phyloP scores from a whole-genome alignment of 37 sponge, comb jelly and placozoan genomes.

The Sycon ciliatum region DNA sequence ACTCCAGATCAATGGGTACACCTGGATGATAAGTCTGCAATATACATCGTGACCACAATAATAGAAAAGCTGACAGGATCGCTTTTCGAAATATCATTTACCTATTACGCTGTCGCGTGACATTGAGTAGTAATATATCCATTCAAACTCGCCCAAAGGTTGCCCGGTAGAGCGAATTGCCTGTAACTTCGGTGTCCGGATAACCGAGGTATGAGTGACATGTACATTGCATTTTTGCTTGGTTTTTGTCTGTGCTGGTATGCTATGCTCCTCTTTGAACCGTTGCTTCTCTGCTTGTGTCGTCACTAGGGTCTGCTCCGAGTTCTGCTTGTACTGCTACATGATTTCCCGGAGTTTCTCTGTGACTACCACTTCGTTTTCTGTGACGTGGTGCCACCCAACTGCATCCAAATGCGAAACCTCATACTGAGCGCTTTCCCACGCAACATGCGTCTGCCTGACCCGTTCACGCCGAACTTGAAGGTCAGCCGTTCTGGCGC shows the following conservation, averaged over 20 bases:
- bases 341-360: constrained; percentile 99
- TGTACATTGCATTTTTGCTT: background rate
- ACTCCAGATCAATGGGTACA: no score
- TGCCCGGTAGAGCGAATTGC: background rate
- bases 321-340: constrained; percentile 89
- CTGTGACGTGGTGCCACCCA: constrained; percentile 98
- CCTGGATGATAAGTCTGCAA: no score
- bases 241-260: background rate
- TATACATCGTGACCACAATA: no score
- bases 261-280: background rate
- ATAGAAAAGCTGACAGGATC: no score
- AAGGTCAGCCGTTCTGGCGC: constrained; percentile 49
- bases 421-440: constrained; percentile 98
- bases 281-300: no score
- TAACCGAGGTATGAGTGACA: background rate
- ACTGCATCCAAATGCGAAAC: constrained; percentile 98
- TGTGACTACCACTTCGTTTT: constrained; percentile 99
- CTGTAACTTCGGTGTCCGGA: background rate
- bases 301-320: constrained; percentile 78
- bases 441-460: constrained; percentile 95
- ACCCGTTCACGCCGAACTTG: constrained; percentile 97
- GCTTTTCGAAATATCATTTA: no score
- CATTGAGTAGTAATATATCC: no score
- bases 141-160: background rate
- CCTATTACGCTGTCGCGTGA: no score